Base-by-base conservation (phyloP, 2,888 invertebrate genomes). In the Nipponacmea schrenckii region DNA sequence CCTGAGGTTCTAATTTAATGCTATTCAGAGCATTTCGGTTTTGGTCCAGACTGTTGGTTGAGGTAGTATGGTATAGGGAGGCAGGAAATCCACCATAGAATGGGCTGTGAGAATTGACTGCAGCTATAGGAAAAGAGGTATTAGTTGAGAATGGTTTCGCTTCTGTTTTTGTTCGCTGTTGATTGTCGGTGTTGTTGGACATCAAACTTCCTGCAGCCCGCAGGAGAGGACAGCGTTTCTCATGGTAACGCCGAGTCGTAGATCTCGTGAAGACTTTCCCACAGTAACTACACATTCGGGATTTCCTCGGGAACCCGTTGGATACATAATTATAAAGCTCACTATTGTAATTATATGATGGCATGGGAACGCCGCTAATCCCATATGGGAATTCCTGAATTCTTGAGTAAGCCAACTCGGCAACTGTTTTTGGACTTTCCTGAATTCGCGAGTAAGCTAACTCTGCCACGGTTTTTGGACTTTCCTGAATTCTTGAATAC, bases 231-330 rank as follows among this genome's bases (percentile, higher is more conserved):
- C 85, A 85, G 17, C 85, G 81, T 64, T 83, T 82, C 73, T 85
- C 85, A 68, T 85, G 85, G 74, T 85, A 85, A 10, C 85, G 81
- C 56, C 85, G 75, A 1, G 85, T 85, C 39, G 85, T 85, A 17
- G 85, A 85, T n/a, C 85, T 79, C 4, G 85, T 85, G 71, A 85
- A 85, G 12, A 85, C 82, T 72, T 85, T 85, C 67, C 81, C 79
- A 73, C 85, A 85, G 69, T 84, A 85, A 69, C 80, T 80, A 77
- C 85, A 85, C 65, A 84, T 84, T 67, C 84, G 75, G 31, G 85
- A 85, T 73, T 85, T 85, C 45, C 85, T 79, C 45, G 84, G 84
- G 69, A 84, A 84, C 71, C 85, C 84, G 75, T 84, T 84, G 74
- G 83, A 79, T 48, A 81, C 83, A 74, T 83, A 84, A 75, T 82